Percentiles rank a stretch among this genome's conserved stretches.
phyloP scores from a whole-genome alignment of 2,797 vertebrate species.

The Crypturellus tataupa region DNA sequence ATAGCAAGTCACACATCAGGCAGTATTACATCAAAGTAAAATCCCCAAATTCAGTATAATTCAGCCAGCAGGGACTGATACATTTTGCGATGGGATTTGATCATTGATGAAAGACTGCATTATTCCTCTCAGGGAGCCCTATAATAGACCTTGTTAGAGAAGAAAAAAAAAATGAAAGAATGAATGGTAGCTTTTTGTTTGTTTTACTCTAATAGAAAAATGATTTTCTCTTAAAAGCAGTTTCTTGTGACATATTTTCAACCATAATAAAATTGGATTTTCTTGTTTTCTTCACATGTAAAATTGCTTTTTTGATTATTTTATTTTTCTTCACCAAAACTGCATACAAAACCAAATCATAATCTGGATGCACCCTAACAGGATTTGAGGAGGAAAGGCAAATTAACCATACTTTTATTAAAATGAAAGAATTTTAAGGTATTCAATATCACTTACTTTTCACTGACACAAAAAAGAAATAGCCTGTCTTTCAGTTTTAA shows the following conservation, averaged over 20 bases:
- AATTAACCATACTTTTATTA: not conserved
- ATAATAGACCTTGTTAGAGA: not conserved
- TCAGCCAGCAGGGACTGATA: not conserved
- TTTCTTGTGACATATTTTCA: not conserved
- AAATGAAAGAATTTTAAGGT: not conserved
- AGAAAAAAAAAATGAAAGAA: not conserved
- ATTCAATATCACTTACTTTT: not conserved
- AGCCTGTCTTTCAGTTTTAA: not conserved
- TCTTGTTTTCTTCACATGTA: not conserved
- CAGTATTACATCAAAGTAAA: conserved; percentile 1
- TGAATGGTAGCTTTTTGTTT: not conserved
- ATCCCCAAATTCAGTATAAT: not conserved
- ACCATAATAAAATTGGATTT: not conserved
- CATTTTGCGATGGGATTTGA: not conserved
- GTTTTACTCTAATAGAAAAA: not conserved
- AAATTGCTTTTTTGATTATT: not conserved
- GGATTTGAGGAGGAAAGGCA: not conserved
- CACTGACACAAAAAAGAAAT: not conserved
- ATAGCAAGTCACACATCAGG: not conserved
- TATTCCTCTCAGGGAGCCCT: not conserved
- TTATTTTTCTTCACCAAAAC: not conserved
- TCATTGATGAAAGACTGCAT: not conserved
- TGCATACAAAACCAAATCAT: not conserved
- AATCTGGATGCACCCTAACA: not conserved
- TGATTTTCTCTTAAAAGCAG: not conserved